These are phyloP conservation scores for Emberiza fucata DNA, from an alignment of 2,113 vertebrate species.

Conservation along the genomic window DNA sequence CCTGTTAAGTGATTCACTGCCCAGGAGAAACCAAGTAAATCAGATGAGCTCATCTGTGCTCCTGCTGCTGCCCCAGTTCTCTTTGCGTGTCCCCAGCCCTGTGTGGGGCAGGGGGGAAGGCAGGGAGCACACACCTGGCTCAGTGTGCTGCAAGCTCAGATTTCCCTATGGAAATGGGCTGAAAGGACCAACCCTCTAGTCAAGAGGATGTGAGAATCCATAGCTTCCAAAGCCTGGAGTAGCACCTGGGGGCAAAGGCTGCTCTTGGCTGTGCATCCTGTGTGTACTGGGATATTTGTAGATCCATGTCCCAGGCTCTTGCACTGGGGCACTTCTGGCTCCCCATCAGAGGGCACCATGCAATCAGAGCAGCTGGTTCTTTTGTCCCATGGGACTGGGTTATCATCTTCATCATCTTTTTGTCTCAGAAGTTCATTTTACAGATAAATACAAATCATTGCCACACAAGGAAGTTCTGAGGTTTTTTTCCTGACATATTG, in stretches of 20 bases:
- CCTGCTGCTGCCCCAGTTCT: neutral
- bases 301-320: neutral
- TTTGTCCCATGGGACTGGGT: neutral
- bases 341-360: neutral
- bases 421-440: neutral
- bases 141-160: fast-evolving
- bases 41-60: neutral
- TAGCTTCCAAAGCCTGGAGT: neutral
- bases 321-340: neutral
- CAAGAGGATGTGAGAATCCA: neutral
- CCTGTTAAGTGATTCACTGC: neutral
- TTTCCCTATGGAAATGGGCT: constrained; percentile 42
- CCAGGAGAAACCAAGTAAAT: neutral
- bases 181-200: neutral
- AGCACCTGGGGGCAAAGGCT: neutral
- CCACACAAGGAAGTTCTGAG: neutral
- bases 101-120: neutral
- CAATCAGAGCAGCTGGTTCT: neutral
- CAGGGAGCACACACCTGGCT: neutral
- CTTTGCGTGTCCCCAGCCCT: neutral
- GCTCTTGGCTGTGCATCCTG: neutral
- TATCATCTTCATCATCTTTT: neutral
- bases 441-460: neutral
- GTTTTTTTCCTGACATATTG: neutral
- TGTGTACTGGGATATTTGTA: neutral